Conservation (phyloP, 2,113 vertebrate species). For the Rhineura floridana region DNA sequence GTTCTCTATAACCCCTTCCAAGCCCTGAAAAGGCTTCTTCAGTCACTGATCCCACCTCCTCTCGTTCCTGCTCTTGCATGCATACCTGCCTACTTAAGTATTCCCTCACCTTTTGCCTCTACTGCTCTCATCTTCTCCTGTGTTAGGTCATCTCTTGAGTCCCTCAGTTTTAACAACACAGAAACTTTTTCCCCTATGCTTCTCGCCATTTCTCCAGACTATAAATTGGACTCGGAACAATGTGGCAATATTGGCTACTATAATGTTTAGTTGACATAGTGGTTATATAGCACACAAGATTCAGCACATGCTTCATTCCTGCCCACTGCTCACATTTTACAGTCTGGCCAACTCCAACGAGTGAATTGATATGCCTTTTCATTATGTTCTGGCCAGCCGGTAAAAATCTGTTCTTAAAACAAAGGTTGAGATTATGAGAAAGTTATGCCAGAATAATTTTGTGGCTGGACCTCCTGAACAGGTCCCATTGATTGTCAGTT, state of each 20-base stretch:
- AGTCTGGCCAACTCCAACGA: background rate
- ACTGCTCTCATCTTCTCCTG: background rate
- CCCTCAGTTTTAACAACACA: background rate
- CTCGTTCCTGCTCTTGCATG: background rate
- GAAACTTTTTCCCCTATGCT: background rate
- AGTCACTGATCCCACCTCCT: background rate
- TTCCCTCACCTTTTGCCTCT: background rate
- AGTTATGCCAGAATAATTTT: background rate
- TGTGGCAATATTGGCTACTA: background rate
- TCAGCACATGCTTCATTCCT: background rate
- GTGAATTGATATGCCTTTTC: background rate
- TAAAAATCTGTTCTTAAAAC: background rate
- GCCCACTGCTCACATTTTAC: background rate
- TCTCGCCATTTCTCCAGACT: background rate
- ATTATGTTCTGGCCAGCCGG: background rate
- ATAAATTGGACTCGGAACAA: background rate
- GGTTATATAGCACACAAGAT: background rate
- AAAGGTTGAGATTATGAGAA: background rate
- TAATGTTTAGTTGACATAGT: background rate
- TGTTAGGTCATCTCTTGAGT: too few relatives aligned
- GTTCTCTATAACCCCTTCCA: background rate
- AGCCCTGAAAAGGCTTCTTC: background rate
- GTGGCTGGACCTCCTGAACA: background rate
- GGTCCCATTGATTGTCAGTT: background rate
- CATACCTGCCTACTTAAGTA: background rate